phyloP scores from a whole-genome alignment of 2,888 invertebrate genomes.

The Nezara viridula region DNA sequence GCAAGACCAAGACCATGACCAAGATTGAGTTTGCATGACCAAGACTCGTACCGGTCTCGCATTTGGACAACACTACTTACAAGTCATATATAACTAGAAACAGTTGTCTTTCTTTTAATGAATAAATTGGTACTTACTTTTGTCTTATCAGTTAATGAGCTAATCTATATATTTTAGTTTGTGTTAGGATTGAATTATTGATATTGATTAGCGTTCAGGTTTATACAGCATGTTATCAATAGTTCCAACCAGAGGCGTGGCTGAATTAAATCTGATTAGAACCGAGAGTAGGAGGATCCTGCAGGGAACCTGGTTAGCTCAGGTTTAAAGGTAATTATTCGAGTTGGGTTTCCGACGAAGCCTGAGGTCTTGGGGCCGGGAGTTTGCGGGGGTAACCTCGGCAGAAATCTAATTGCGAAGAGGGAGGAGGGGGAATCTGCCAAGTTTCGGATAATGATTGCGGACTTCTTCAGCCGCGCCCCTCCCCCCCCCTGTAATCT shows the following conservation, averaged over 20 bases:
- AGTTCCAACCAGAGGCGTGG: neutral
- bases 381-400: neutral
- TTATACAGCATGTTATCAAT: too few relatives aligned
- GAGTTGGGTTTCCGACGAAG: neutral
- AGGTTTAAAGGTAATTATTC: slow-evolving; percentile 10
- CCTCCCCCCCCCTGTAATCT: neutral
- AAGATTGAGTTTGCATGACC: too few relatives aligned
- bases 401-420: neutral
- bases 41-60: too few relatives aligned
- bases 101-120: too few relatives aligned
- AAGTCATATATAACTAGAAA: too few relatives aligned
- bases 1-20: too few relatives aligned
- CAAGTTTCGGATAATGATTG: slow-evolving; percentile 37
- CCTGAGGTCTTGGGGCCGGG: neutral
- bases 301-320: neutral
- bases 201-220: too few relatives aligned
- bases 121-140: too few relatives aligned
- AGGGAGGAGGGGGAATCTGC: neutral
- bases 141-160: too few relatives aligned
- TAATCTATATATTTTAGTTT: too few relatives aligned
- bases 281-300: neutral
- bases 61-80: too few relatives aligned
- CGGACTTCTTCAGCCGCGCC: slow-evolving; percentile 11
- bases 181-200: too few relatives aligned
- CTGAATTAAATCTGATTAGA: neutral